phyloP scores from a whole-genome alignment of 2,797 vertebrate species.

The Propithecus perrieri region DNA sequence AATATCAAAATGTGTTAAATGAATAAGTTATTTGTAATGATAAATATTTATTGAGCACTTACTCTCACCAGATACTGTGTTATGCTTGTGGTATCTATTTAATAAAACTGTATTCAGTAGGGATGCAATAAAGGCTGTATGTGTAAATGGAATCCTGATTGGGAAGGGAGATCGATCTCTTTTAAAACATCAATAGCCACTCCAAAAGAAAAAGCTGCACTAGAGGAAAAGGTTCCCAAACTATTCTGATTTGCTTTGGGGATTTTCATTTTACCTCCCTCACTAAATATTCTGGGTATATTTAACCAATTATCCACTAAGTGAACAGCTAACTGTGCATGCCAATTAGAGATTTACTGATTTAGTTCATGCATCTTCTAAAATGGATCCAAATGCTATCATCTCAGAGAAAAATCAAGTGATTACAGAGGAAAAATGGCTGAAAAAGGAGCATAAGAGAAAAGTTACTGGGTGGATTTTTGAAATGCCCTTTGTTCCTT shows the following conservation, averaged over 20 bases:
- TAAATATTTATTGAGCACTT: constrained; percentile 15
- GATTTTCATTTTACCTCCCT: background rate
- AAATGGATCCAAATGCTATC: background rate
- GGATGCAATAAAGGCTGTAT: background rate
- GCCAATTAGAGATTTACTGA: constrained; percentile 53
- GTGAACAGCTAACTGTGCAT: constrained; percentile 48
- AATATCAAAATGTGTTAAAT: constrained; percentile 24
- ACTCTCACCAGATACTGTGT: background rate
- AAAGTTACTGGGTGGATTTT: constrained; percentile 40
- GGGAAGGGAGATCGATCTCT: background rate
- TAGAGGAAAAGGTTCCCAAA: constrained; percentile 12
- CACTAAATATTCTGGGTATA: constrained; percentile 59
- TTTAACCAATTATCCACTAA: constrained; percentile 66
- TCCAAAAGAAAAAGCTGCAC: constrained; percentile 8
- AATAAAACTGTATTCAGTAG: constrained; percentile 22
- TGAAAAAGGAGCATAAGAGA: constrained; percentile 36
- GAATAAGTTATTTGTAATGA: constrained; percentile 9
- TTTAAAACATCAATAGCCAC: background rate
- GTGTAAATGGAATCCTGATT: background rate
- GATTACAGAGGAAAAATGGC: background rate
- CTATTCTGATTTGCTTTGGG: background rate
- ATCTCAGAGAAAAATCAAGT: constrained; percentile 32
- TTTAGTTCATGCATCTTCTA: constrained; percentile 34
- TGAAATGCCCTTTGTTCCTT: constrained; percentile 57
- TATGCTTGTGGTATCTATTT: background rate